Evolutionary conservation across 2,113 vertebrate species (phyloP), one percentile per base, ranked within the genome.

Genomic region (Oryzias melastigma): DNA sequence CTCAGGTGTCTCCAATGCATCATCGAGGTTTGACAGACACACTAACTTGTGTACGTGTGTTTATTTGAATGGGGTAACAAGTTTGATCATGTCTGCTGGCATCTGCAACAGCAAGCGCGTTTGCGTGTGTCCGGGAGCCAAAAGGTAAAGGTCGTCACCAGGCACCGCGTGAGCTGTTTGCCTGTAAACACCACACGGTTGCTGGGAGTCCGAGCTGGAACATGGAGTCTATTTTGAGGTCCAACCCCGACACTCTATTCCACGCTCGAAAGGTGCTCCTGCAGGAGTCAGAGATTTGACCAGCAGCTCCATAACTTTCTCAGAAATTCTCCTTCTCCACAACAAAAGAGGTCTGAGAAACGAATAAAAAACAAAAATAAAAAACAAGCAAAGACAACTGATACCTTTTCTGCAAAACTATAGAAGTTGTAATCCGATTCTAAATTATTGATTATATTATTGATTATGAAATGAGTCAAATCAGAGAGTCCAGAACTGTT

Each of bases 141-240:
- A 24, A 44, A 48, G 58, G 66, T 71, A 15, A 65, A 73, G 73
- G 77, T 80, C 81, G 35, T 62, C 67, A 22, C 44, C 66, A 45
- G 19, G 62, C 50, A 19, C 20, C 7, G 25, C 45, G 10, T 10
- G 18, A 42, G 18, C 24, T 78, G 85, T 84, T 83, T 85, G 64
- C 47, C 24, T 62, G 61, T 72, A 83, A 80, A 85, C 73, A 81
- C 13, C 3, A 1, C 27, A 17, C 12, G 14, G 87, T 87, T 78
- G 78, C 76, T 64, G 80, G 74, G 80, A 67, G 29, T 58, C 52
- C 47, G 58, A 69, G 40, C 14, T 2, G 20, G 50, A 54, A 7
- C 65, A 22, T 42, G 24, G n/a, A 1, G 63, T 58, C 71, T 86
- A 71, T 83, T 83, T 83, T 68, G 1, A 65, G 68, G 48, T 17